Conservation (phyloP, 2,888 invertebrate genomes). For the Drosophila lacicola region DNA sequence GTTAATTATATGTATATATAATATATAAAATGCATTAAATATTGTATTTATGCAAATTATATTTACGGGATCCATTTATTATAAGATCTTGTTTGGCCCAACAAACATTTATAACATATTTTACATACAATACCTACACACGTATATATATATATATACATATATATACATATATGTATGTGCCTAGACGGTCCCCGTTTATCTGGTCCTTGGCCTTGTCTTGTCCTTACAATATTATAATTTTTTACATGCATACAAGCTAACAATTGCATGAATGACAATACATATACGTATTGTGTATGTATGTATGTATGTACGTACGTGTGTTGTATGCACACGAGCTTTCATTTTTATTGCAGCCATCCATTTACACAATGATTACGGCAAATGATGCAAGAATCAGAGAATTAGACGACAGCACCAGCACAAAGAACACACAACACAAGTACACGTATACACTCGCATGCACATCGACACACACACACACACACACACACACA, state of each 20-base stretch:
- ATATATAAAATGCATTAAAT: too few species aligned
- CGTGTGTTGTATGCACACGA: slow-evolving; percentile 38
- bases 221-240: slow-evolving; percentile 19
- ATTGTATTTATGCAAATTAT: too few species aligned
- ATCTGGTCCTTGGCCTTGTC: slow-evolving; percentile 74
- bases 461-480: slow-evolving; percentile 28
- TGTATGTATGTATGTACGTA: not conserved
- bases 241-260: slow-evolving; percentile 12
- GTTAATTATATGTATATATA: too few species aligned
- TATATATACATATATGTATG: too few species aligned
- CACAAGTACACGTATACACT: slow-evolving; percentile 22
- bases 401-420: slow-evolving; percentile 55
- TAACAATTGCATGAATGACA: not conserved
- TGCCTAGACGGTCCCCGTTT: slow-evolving; percentile 46
- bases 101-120: too few species aligned
- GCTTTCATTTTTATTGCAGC: slow-evolving; percentile 68
- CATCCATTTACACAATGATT: slow-evolving; percentile 72
- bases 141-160: slow-evolving; percentile 7
- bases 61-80: too few species aligned
- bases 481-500: too few species aligned
- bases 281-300: not conserved
- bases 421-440: slow-evolving; percentile 27
- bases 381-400: slow-evolving; percentile 77
- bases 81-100: too few species aligned
- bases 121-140: not conserved